These are phyloP conservation scores for Drosophila eohydei DNA, from an alignment of 2,888 invertebrate genomes.

Conservation along the genomic window DNA sequence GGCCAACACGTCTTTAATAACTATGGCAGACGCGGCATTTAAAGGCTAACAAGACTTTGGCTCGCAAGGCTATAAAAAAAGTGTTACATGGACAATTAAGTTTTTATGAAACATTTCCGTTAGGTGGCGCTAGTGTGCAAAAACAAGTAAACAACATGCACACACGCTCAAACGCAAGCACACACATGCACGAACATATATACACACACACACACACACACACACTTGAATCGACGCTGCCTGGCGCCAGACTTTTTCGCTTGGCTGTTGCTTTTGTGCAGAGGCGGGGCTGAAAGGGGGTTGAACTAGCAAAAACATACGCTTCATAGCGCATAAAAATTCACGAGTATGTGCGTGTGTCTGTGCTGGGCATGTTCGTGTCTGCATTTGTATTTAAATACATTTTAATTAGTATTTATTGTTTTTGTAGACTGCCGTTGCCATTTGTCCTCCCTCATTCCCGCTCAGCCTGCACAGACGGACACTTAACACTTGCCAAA, in stretches of 20 bases:
- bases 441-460: slow-evolving; percentile 6
- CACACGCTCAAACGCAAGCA: slow-evolving; percentile 27
- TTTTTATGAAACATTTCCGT: slow-evolving; percentile 82
- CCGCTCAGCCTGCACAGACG: slow-evolving; percentile 6
- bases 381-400: slow-evolving; percentile 71
- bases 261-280: slow-evolving; percentile 18
- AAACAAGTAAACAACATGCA: slow-evolving; percentile 61
- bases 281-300: not conserved
- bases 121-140: slow-evolving; percentile 73
- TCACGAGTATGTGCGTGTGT: slow-evolving; percentile 19
- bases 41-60: slow-evolving; percentile 52
- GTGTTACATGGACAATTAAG: slow-evolving; percentile 82
- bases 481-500: slow-evolving; percentile 73
- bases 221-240: slow-evolving; percentile 6
- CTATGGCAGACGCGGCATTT: slow-evolving; percentile 45
- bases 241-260: slow-evolving; percentile 54
- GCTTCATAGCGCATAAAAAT: slow-evolving; percentile 58
- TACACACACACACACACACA: slow-evolving; percentile 27
- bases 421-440: slow-evolving; percentile 58
- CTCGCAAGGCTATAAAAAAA: slow-evolving; percentile 62
- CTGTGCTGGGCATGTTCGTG: slow-evolving; percentile 43
- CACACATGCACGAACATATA: slow-evolving; percentile 22
- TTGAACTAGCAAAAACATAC: slow-evolving; percentile 50
- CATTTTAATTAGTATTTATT: slow-evolving; percentile 79
- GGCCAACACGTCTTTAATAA: slow-evolving; percentile 35